A percentile compares a stretch with the other conserved stretches of the same genome.
phyloP scores from a whole-genome alignment of 1,140 invertebrate species.

The Calephelis virginiensis region DNA sequence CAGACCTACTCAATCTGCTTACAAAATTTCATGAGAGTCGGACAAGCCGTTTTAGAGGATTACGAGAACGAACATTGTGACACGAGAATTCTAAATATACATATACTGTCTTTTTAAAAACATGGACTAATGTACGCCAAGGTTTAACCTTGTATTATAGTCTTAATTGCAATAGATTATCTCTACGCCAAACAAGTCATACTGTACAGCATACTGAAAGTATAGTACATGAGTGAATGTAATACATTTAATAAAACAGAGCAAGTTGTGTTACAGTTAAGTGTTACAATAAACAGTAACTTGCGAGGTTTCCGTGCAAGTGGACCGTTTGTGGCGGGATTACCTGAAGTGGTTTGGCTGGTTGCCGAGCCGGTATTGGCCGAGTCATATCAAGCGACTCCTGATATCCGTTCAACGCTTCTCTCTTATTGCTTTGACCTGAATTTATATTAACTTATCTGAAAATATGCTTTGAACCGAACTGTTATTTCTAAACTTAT shows the following conservation, averaged over 20 bases:
- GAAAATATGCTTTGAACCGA: not conserved
- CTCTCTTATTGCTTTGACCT: slow-evolving; percentile 30
- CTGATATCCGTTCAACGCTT: slow-evolving; percentile 20
- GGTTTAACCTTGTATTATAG: no score
- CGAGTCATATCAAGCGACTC: slow-evolving; percentile 29
- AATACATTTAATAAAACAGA: not conserved
- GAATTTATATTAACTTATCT: slow-evolving; percentile 15
- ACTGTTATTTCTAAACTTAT: no score
- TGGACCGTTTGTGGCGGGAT: slow-evolving; percentile 35
- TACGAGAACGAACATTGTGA: no score
- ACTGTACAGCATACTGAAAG: no score
- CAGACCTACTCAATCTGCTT: no score
- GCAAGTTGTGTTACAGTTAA: slow-evolving; percentile 6
- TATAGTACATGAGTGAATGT: not conserved
- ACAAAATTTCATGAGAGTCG: no score
- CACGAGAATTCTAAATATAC: no score
- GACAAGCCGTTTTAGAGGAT: no score
- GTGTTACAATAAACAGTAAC: slow-evolving; percentile 26
- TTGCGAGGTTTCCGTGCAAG: slow-evolving; percentile 26
- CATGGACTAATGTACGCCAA: no score
- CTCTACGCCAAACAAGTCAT: no score
- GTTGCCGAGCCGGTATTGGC: slow-evolving; percentile 37
- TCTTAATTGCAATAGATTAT: no score
- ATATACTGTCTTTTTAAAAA: no score
- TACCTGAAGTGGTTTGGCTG: slow-evolving; percentile 52